Evolutionary conservation across 2,888 invertebrate species (phyloP), one percentile per base, ranked within the genome.

Genomic region (Platerodrilus igneus): DNA sequence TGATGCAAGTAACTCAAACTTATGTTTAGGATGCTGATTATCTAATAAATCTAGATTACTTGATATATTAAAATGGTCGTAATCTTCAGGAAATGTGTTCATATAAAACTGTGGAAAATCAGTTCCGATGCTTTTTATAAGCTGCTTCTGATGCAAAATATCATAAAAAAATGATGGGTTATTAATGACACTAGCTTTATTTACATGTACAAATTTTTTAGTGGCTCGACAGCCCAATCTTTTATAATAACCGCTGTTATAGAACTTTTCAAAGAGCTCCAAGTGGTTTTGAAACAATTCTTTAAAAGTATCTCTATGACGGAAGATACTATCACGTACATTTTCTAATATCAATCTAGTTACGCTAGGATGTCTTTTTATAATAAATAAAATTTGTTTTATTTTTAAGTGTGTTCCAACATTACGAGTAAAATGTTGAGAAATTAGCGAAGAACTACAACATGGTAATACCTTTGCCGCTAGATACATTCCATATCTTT

Each of bases 391-490:
- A 7, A 44, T 21, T 18, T 44, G 41, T 18, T 19, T 29, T n/a
- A n/a, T n/a, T n/a, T n/a, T n/a, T n/a, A n/a, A n/a, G n/a, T n/a
- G n/a, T n/a, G n/a, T n/a, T n/a, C n/a, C n/a, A n/a, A n/a, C n/a
- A n/a, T n/a, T n/a, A n/a, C 18, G 26, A 11, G 32, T 19, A 6
- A 49, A 11, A 26, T 16, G 22, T 2, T 11, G 8, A 15, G 35
- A 31, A 17, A 47, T 41, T n/a, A 44, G 16, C 16, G 34, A 31
- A 3, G 36, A 5, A 29, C 37, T 38, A 39, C 49, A 49, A 2
- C 20, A 28, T n/a, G 41, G 22, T 7, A 47, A 9, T 20, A 49
- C 10, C 20, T 37, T 34, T 6, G 36, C 23, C 4, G 49, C 46
- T 7, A 41, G 18, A 21, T 31, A 9, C 2, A 40, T 21, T 3